phyloP scores from a whole-genome alignment of 2,888 invertebrate genomes.

The Eulithis prunata region DNA sequence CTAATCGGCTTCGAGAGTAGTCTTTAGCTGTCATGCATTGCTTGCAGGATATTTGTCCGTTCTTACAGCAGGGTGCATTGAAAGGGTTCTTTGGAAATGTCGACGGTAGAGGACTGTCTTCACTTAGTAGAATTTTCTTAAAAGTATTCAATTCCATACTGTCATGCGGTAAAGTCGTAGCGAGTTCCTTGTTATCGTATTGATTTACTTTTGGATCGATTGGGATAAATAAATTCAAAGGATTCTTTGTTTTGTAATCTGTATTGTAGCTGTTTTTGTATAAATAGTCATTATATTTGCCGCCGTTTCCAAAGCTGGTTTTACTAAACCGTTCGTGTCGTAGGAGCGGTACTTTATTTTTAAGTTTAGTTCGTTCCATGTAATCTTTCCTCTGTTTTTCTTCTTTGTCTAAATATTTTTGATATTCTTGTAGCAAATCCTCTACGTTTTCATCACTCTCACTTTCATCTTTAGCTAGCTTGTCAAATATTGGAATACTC shows the following conservation, averaged over 20 bases:
- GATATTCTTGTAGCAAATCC: constrained; percentile 71
- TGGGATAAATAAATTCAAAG: constrained; percentile 64
- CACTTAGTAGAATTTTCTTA: constrained; percentile 47
- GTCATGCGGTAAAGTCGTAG: constrained; percentile 28
- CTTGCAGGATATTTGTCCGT: constrained; percentile 61
- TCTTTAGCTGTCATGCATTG: constrained; percentile 53
- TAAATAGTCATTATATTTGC: constrained; percentile 51
- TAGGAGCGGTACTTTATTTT: constrained; percentile 71
- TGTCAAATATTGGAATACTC: constrained; percentile 58
- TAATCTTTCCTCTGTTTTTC: constrained; percentile 67
- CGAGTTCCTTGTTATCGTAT: constrained; percentile 47
- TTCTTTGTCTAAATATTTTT: constrained; percentile 72
- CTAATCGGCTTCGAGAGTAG: constrained; percentile 28
- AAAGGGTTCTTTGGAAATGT: constrained; percentile 44
- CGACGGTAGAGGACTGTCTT: constrained; percentile 47
- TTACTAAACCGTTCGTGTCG: constrained; percentile 65
- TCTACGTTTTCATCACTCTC: constrained; percentile 73
- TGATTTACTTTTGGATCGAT: constrained; percentile 50
- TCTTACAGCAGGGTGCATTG: constrained; percentile 61
- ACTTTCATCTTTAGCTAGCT: constrained; percentile 58
- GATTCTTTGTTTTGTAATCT: constrained; percentile 49
- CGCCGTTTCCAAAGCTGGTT: constrained; percentile 40
- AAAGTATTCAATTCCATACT: constrained; percentile 40
- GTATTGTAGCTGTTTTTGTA: constrained; percentile 52
- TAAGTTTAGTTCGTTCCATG: constrained; percentile 63